A percentile compares a stretch with the other conserved stretches of the same genome.
These are phyloP conservation scores for Argyrosomus regius DNA, from an alignment of 2,797 vertebrate species.

Conservation along the genomic window DNA sequence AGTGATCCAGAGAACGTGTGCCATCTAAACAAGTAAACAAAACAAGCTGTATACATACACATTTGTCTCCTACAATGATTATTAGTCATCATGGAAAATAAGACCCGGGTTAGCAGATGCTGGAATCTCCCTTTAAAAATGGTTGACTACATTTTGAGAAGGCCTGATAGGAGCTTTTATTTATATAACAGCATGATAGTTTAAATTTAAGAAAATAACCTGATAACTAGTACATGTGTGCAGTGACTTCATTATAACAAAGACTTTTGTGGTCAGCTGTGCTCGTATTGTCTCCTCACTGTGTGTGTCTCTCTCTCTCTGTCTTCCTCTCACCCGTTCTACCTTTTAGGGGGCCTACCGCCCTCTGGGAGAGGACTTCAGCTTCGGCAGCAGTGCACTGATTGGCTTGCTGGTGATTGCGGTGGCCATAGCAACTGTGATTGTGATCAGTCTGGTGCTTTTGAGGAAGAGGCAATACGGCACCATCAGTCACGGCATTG, in stretches of 20 bases:
- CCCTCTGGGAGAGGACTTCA: conserved; percentile 92
- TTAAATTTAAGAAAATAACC: neutral
- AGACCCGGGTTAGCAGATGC: neutral
- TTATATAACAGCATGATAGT: neutral
- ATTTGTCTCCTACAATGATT: neutral
- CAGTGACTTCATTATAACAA: neutral
- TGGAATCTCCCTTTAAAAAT: neutral
- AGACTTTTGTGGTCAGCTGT: conserved; percentile 9
- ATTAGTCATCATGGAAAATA: conserved; percentile 7
- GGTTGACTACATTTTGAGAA: neutral
- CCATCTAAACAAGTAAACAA: too few species aligned
- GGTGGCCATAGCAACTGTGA: conserved; percentile 95
- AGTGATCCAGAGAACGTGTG: too few species aligned
- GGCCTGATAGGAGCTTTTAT: neutral
- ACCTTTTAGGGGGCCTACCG: conserved; percentile 87
- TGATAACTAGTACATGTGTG: neutral
- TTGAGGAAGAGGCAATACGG: conserved; percentile 97
- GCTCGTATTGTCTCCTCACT: conserved; percentile 32
- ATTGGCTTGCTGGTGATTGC: conserved; percentile 96
- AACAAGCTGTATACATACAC: too few species aligned
- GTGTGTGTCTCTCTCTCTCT: neutral
- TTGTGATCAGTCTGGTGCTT: conserved; percentile 97
- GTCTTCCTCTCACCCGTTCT: conserved; percentile 34
- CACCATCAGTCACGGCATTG: conserved; percentile 98
- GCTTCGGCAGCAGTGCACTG: conserved; percentile 94